Evolutionary conservation across 2,888 invertebrate genomes (phyloP).

Genomic region (Pocota personata): DNA sequence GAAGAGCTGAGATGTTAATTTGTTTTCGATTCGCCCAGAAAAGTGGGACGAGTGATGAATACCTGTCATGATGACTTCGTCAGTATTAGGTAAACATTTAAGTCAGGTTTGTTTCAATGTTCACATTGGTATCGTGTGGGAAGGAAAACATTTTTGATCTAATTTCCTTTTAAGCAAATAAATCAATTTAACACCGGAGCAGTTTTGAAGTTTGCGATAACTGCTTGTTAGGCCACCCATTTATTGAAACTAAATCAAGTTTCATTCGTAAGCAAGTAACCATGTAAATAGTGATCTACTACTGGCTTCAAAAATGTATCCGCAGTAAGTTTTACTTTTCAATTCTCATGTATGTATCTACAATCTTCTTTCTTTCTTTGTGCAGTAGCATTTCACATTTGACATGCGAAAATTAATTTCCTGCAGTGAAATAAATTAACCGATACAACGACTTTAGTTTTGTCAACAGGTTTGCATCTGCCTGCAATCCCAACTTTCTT

Average conservation of each 20-base stretch:
- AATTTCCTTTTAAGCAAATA: background rate
- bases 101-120: background rate
- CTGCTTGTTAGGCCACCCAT: background rate
- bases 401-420: constrained; percentile 1
- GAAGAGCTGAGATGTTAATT: constrained; percentile 48
- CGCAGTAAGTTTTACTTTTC: too few relatives aligned
- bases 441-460: constrained; percentile 1
- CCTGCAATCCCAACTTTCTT: background rate
- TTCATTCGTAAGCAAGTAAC: too few relatives aligned
- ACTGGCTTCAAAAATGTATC: too few relatives aligned
- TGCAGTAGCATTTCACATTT: background rate
- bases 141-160: background rate
- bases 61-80: constrained; percentile 7
- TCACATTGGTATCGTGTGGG: background rate
- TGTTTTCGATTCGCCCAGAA: constrained; percentile 26
- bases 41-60: constrained; percentile 18
- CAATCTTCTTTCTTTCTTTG: too few relatives aligned
- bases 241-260: background rate
- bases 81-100: background rate
- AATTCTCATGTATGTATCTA: too few relatives aligned
- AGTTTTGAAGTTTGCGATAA: background rate
- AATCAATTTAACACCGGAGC: background rate
- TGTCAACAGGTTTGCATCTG: constrained; percentile 24
- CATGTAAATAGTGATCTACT: too few relatives aligned
- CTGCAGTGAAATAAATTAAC: constrained; percentile 14